Evolutionary conservation across 30 jellyfish, hydroid and myxozoan species (phyloP).

Genomic region (Aurelia coerulea): DNA sequence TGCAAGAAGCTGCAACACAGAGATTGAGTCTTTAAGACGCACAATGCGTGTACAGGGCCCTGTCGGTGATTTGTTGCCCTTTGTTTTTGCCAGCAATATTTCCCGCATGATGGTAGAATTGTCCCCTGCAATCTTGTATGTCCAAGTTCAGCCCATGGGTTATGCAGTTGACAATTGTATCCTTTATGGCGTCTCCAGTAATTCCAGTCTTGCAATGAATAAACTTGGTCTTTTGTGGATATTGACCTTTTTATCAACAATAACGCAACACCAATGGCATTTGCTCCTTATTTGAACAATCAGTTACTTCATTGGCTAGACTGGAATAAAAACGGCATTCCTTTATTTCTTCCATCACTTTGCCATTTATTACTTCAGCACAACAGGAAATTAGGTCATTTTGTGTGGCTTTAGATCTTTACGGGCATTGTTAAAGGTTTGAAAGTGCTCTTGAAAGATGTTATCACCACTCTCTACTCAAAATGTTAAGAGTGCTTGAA

Average conservation of each 20-base stretch:
- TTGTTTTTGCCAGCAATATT: slow-evolving; percentile 7
- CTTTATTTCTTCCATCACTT: slow-evolving; percentile 1
- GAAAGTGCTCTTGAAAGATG: background rate
- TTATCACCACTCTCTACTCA: slow-evolving; percentile 25
- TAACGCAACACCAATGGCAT: background rate
- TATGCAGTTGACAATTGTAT: too few relatives aligned
- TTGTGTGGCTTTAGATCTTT: slow-evolving; percentile 26
- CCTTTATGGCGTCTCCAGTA: too few relatives aligned
- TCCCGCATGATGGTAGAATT: background rate
- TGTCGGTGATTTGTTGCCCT: background rate
- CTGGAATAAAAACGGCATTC: slow-evolving; percentile 1
- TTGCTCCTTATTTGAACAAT: slow-evolving; percentile 5
- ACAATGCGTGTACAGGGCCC: slow-evolving; percentile 19
- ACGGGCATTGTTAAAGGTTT: slow-evolving; percentile 13
- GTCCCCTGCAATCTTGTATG: background rate
- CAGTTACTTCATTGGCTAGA: slow-evolving; percentile 30
- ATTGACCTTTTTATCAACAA: slow-evolving; percentile 9
- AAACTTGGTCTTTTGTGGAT: slow-evolving; percentile 4
- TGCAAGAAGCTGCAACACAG: slow-evolving; percentile 23
- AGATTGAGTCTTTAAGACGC: background rate
- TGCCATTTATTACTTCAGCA: background rate
- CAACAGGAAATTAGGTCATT: slow-evolving; percentile 21
- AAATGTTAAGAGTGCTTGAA: slow-evolving; percentile 32
- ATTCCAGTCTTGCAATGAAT: background rate
- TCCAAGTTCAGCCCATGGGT: too few relatives aligned